A percentile compares a stretch with the other conserved stretches of the same genome.
phyloP scores from a whole-genome alignment of 2,113 vertebrate genomes.

The Narcine bancroftii region DNA sequence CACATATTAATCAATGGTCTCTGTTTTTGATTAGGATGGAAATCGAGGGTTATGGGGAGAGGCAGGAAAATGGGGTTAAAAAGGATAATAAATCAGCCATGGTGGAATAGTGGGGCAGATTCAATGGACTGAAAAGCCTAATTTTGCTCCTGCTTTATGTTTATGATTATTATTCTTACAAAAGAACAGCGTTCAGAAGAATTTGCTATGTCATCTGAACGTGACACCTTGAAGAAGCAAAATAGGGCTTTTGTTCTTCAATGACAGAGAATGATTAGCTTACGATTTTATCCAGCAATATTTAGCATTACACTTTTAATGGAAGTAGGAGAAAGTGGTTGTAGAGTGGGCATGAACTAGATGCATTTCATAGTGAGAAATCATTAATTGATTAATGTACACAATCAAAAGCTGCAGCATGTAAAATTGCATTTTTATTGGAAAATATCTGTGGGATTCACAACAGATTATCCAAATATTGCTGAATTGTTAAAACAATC shows the following conservation, averaged over 20 bases:
- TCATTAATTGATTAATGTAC: neutral
- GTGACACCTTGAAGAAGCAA: neutral
- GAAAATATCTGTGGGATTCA: neutral
- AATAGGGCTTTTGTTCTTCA: neutral
- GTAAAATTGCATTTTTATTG: neutral
- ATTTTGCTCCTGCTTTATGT: no score
- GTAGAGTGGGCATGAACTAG: neutral
- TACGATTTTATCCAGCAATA: neutral
- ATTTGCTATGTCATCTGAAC: no score
- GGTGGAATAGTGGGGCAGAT: no score
- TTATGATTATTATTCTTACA: slow-evolving; percentile 6
- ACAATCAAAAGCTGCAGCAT: neutral
- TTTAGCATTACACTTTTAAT: neutral
- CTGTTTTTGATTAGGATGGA: no score
- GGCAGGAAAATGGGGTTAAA: no score
- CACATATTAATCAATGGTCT: no score
- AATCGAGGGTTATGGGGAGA: no score
- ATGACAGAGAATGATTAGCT: neutral
- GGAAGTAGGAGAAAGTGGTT: neutral
- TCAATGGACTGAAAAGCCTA: no score
- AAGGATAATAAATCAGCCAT: no score
- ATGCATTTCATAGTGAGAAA: slow-evolving; percentile 1
- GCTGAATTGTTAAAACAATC: neutral
- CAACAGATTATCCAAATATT: neutral
- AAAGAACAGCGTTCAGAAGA: neutral